Evolutionary conservation across 1,140 invertebrate species (phyloP), one percentile per base, ranked within the genome.

Genomic region (Drosophila fuyamai): DNA sequence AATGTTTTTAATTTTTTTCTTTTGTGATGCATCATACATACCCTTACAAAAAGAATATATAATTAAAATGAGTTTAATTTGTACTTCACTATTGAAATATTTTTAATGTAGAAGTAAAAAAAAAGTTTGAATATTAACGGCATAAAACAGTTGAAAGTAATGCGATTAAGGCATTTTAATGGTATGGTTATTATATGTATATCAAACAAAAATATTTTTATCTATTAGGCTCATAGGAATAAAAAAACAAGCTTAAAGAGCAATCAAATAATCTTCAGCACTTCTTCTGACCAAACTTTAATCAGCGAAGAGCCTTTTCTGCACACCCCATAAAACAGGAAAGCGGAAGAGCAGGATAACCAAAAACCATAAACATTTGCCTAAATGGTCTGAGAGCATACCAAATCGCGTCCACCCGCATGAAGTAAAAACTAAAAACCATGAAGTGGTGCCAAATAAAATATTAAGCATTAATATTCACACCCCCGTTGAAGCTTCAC

Each of bases 401-500:
- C 13, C 36, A 55, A 60, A 70, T 50, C 35, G 63, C 65, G 38
- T 41, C 29, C 43, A 63, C 23, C 35, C 50, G 50, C 74, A 40
- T 40, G 35, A 47, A 53, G 76, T 79, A 79, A 77, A 57, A 79
- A 68, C 57, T 72, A 76, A 84, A 80, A 73, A 68, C 72, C 66
- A 81, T 80, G 54, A 84, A 84, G 61, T 36, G 62, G 36, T 44
- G 57, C 56, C 46, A 43, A 75, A 79, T 63, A 81, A 80, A 84
- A 82, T 81, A 77, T 76, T 57, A 73, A 61, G 59, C 81, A 84
- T 84, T 80, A 84, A 84, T 80, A 84, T 80, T 80, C 81, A 84
- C 77, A 47, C 81, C 61, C 65, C 61, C 60, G 36, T 32, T 41
- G 16, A 29, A n/a, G 66, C 43, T 27, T 36, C 41, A 38, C 8